Evolutionary conservation across 2,797 vertebrate species (phyloP).

Genomic region (Centroberyx gerrardi): DNA sequence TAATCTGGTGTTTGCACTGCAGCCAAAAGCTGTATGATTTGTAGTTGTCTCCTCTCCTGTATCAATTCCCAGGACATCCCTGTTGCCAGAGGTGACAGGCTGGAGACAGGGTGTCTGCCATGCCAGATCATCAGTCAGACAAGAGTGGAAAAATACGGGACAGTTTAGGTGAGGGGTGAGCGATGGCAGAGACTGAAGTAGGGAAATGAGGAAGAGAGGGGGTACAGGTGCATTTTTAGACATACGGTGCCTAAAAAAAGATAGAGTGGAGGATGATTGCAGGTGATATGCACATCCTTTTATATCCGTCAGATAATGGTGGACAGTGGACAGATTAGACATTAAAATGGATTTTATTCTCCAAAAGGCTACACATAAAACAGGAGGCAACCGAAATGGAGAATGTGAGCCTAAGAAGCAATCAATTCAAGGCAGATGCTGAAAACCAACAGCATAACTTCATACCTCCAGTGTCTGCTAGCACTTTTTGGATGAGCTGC

Average conservation of each 20-base stretch:
- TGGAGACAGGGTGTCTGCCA: background rate
- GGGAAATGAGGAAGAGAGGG: background rate
- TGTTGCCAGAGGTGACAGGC: background rate
- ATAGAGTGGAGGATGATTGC: background rate
- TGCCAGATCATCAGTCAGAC: background rate
- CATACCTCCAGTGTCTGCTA: background rate
- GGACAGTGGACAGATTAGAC: background rate
- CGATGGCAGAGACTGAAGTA: background rate
- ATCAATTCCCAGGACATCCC: background rate
- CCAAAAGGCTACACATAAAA: no score
- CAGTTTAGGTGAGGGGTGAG: background rate
- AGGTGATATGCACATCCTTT: background rate
- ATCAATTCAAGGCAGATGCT: background rate
- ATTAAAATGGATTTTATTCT: no score
- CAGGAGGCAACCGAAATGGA: background rate
- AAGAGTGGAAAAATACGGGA: background rate
- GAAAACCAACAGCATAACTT: background rate
- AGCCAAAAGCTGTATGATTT: conserved; percentile 4
- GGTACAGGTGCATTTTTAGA: background rate
- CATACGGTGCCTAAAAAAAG: background rate
- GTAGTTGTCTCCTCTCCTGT: background rate
- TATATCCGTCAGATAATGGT: background rate
- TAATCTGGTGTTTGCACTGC: background rate
- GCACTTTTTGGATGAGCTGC: background rate
- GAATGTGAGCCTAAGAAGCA: background rate